Percentiles rank a stretch among this genome's conserved stretches.
Evolutionary conservation across 2,113 vertebrate species (phyloP).

Genomic region (Perccottus glenii): DNA sequence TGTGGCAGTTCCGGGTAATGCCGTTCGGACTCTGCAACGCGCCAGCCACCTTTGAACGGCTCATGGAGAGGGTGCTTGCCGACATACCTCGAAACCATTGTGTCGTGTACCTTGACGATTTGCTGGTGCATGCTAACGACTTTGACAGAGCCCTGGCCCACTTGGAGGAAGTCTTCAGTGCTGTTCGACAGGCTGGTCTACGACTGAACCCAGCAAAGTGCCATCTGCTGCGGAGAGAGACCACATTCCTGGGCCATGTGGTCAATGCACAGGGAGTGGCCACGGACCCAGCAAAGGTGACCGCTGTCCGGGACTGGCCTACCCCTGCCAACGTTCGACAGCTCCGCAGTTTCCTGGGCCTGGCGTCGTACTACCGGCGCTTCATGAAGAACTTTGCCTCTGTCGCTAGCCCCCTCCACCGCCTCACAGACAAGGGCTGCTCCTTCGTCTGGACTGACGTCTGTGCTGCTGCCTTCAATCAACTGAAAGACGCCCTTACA

Average conservation of each 20-base stretch:
- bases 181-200: too few species aligned
- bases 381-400: neutral
- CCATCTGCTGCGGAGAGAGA: neutral
- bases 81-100: too few species aligned
- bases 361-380: neutral
- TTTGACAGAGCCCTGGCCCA: too few species aligned
- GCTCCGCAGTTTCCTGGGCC: neutral
- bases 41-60: neutral
- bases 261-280: neutral
- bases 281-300: neutral
- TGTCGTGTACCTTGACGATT: too few species aligned
- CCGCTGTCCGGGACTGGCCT: too few species aligned
- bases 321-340: too few species aligned
- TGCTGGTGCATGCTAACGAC: too few species aligned
- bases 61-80: too few species aligned
- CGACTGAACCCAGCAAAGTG: neutral
- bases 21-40: neutral
- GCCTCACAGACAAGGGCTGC: constrained; percentile 11
- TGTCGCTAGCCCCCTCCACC: too few species aligned
- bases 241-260: constrained; percentile 2
- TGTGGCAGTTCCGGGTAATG: neutral
- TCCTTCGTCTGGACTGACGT: neutral
- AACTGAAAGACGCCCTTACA: neutral
- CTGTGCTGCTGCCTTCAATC: neutral
- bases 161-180: too few species aligned